A percentile compares a stretch with the other conserved stretches of the same genome.
Conservation (phyloP, 1,140 invertebrate genomes). For the Zaprionus lachaisei region DNA sequence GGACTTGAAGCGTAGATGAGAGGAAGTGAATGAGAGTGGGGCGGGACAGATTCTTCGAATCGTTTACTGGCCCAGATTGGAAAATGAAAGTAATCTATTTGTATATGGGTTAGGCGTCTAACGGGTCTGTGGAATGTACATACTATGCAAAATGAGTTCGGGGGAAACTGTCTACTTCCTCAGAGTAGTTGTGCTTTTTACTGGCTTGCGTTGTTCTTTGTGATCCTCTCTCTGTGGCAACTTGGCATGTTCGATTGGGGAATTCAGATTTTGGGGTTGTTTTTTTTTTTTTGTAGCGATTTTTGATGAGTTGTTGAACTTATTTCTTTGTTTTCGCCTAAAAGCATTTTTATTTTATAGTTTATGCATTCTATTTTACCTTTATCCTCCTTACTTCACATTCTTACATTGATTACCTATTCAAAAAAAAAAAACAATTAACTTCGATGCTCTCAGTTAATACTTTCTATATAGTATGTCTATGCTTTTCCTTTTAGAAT, state of each 20-base stretch:
- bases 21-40: neutral
- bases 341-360: slow-evolving; percentile 52
- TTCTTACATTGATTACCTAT: slow-evolving; percentile 34
- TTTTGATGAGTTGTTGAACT: slow-evolving; percentile 28
- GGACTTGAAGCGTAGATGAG: neutral
- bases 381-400: slow-evolving; percentile 8
- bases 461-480: slow-evolving; percentile 65
- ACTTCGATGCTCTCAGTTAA: slow-evolving; percentile 76
- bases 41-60: neutral
- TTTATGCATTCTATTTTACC: slow-evolving; percentile 29
- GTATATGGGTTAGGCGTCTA: neutral
- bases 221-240: slow-evolving; percentile 42
- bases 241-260: slow-evolving; percentile 40
- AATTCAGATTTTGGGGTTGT: slow-evolving; percentile 23
- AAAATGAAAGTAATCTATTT: neutral
- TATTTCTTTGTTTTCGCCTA: slow-evolving; percentile 35
- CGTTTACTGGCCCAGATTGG: neutral
- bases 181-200: slow-evolving; percentile 42
- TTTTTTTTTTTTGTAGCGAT: neutral
- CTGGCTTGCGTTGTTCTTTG: neutral
- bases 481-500: slow-evolving; percentile 77
- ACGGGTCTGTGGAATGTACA: slow-evolving; percentile 21
- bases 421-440: slow-evolving; percentile 46
- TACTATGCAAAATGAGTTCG: neutral
- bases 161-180: neutral